Percentiles rank a stretch among this genome's conserved stretches.
phyloP scores from a whole-genome alignment of 1,140 invertebrate genomes.

The Drosophila nigromelanica region DNA sequence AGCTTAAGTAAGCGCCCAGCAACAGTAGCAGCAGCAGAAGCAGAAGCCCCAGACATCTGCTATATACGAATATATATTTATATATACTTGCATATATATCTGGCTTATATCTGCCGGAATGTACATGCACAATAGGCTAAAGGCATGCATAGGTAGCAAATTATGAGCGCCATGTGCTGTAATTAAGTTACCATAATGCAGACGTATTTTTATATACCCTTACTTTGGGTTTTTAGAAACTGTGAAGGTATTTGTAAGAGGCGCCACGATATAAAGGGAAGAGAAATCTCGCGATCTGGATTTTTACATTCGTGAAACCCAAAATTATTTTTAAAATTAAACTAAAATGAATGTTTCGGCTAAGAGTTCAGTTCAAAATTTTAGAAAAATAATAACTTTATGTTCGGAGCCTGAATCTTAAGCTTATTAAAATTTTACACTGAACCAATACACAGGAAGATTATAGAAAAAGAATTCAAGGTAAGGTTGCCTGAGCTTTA shows the following conservation, averaged over 20 bases:
- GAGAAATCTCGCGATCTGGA: no score
- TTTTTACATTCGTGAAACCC: no score
- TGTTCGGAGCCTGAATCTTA: no score
- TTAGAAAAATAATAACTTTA: no score
- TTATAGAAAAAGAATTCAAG: no score
- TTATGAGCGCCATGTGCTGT: slow-evolving; percentile 52
- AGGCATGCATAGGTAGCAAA: slow-evolving; percentile 66
- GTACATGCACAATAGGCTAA: slow-evolving; percentile 58
- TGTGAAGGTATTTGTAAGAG: not conserved
- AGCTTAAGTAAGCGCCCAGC: slow-evolving; percentile 75
- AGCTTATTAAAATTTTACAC: no score
- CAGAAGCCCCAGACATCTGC: slow-evolving; percentile 26
- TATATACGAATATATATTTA: slow-evolving; percentile 21
- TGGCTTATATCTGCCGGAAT: slow-evolving; percentile 16
- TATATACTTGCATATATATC: slow-evolving; percentile 4
- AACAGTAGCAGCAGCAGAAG: slow-evolving; percentile 17
- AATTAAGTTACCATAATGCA: slow-evolving; percentile 67
- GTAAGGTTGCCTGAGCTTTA: no score
- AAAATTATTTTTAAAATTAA: no score
- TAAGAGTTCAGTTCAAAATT: no score
- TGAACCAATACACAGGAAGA: no score
- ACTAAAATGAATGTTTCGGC: no score
- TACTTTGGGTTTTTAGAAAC: not conserved
- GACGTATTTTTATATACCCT: slow-evolving; percentile 10
- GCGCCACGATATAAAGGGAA: no score